Base-by-base conservation (phyloP, 2,888 invertebrate genomes). In the Scaptomyza caliginosa region DNA sequence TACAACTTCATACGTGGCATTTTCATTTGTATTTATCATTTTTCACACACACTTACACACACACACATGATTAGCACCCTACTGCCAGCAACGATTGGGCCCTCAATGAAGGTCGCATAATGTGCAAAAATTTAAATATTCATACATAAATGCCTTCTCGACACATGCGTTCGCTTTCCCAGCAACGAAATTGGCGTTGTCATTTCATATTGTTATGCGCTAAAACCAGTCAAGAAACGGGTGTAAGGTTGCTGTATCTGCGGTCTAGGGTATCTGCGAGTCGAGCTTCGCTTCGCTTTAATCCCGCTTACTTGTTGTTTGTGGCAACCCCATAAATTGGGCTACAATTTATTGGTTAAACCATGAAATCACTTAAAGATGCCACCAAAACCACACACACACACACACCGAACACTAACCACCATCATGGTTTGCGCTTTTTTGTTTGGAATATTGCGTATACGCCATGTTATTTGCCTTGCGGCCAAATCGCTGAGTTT, bases 111-210 rank as follows among this genome's bases (percentile, higher is more conserved):
- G 34, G 34, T 8, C 34, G 30, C 52, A 51, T 52, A 55, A 45
- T 51, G 52, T 45, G 42, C 10, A 16, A 16, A 39, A 32, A 36
- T 64, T 48, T 55, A 63, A 58, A 67, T 71, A 67, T 68, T 16
- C 8, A 76, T 78, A 67, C 75, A 77, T 67, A 66, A 74, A 74
- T 67, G 56, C 55, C 67, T 81, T 74, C n/a, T n/a, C 57, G 71
- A 59, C 64, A 74, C 82, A 80, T 64, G 71, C 71, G 48, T 66
- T 34, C 2, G 3, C 16, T 16, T 34, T 8, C 30, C 16, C 16
- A 34, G 74, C 39, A 38, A 54, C 40, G 6, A n/a, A 39, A 39
- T 11, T 45, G 34, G 1, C 8, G 28, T 5, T 49, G 43, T 11
- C 40, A 39, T 7, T 34, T 32, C 13, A 7, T 17, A 26, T 32